Evolutionary conservation across 2,888 invertebrate species (phyloP), one percentile per base, ranked within the genome.

Genomic region (Branchipolynoe longqiensis): DNA sequence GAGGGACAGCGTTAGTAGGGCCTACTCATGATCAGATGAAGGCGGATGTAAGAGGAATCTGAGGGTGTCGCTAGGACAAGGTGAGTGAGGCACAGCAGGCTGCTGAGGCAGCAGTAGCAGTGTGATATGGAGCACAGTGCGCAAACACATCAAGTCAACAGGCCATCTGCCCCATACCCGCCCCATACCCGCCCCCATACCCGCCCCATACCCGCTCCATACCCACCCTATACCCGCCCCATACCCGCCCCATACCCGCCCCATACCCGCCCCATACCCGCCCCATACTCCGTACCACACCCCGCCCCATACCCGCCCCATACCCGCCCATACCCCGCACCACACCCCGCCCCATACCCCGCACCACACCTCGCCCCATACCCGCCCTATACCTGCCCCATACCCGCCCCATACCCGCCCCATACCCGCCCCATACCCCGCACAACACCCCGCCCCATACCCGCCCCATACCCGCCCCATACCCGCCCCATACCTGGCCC

Each of bases 381-480:
- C 62, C n/a, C 12, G 6, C 62, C n/a, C 28, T n/a, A 12, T 25
- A 12, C n/a, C 28, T 14, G 12, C 25, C 12, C 4, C 56, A 12
- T 14, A 14, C 74, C 84, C 28, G 28, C 84, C 84, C 22, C 40
- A 48, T 41, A 38, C 56, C 84, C 48, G 28, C 56, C 74, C 40
- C 6, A n/a, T n/a, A n/a, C n/a, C 56, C 31, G 4, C 41, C 31
- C 64, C 38, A 6, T 54, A 73, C 4, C 36, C 41, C 18, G 36
- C 64, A 4, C 62, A 18, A 73, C 41, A 8, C 83, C 83, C 41
- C 73, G 8, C 18, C 83, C 12, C 83, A 73, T 22, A 18, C 18
- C 22, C 73, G 74, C 83, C 83, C 33, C 64, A 25, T 33, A 73
- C 83, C 59, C 18, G 22, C 41, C 83, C 64, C 12, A 8, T n/a